phyloP scores from a whole-genome alignment of 2,797 vertebrate species.

The Gymnothorax javanicus region DNA sequence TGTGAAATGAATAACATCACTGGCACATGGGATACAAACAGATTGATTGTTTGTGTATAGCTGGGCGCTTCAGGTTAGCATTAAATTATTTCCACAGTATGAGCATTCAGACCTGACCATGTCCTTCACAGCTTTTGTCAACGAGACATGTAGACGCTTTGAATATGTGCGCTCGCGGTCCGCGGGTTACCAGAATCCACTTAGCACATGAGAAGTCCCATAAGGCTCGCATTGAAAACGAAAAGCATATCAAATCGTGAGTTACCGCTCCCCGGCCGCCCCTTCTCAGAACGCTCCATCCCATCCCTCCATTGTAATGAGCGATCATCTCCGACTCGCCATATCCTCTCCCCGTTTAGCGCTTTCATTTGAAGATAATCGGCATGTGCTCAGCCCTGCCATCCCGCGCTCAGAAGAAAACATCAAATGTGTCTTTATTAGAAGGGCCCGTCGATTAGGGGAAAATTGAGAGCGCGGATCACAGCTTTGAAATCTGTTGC shows the following conservation, averaged over 20 bases:
- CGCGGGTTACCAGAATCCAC: not conserved
- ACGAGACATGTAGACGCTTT: not conserved
- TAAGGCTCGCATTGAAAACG: not conserved
- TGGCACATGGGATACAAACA: not conserved
- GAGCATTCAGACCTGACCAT: not conserved
- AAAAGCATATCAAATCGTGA: not conserved
- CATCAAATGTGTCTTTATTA: slow-evolving; percentile 28
- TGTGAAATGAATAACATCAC: not conserved
- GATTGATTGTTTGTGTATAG: not conserved
- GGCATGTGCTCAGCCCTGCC: not conserved
- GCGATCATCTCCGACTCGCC: slow-evolving; percentile 7
- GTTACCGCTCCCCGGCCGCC: not conserved
- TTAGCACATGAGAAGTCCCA: not conserved
- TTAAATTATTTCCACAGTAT: not conserved
- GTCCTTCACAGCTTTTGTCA: not conserved
- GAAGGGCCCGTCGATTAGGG: slow-evolving; percentile 14
- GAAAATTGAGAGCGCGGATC: slow-evolving; percentile 28
- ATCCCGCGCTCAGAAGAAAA: not conserved
- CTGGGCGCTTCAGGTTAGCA: not conserved
- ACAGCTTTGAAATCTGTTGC: slow-evolving; percentile 59
- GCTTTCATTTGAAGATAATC: slow-evolving; percentile 28
- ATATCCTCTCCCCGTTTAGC: slow-evolving; percentile 12
- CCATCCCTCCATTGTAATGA: slow-evolving; percentile 4
- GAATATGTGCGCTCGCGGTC: not conserved
- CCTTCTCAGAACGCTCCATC: not conserved